Conservation (phyloP, 2,888 invertebrate genomes). For the Eupithecia pulchellata region DNA sequence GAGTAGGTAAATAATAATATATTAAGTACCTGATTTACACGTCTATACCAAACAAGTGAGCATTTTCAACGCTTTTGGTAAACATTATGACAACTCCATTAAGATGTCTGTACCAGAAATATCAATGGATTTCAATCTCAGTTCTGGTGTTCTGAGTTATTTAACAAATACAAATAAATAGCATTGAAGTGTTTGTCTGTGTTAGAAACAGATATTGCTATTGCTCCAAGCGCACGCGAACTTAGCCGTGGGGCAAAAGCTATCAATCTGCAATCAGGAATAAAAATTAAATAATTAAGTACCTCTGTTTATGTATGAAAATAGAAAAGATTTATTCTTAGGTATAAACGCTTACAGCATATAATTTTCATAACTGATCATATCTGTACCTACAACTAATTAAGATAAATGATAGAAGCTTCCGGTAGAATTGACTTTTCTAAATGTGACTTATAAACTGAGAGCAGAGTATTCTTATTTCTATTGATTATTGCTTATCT, state of each 20-base stretch:
- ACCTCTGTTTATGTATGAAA: background rate
- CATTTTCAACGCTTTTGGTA: background rate
- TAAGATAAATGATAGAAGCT: background rate
- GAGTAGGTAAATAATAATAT: background rate
- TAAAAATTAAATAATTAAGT: no score
- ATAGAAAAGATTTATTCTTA: background rate
- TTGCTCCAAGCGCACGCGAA: no score
- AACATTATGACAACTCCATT: background rate
- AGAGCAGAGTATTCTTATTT: background rate
- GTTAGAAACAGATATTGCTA: no score
- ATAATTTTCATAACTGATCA: background rate
- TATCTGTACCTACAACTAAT: background rate
- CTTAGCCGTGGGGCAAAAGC: no score
- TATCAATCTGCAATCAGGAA: no score
- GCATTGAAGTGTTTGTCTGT: no score
- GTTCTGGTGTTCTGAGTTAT: no score
- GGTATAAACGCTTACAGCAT: background rate
- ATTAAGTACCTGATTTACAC: background rate
- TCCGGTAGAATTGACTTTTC: background rate
- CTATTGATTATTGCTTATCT: background rate
- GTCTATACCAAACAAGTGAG: background rate
- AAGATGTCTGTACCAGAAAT: background rate
- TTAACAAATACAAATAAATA: no score
- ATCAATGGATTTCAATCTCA: no score
- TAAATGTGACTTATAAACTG: background rate